These are phyloP conservation scores for Dysdera silvatica DNA, from an alignment of 1,140 invertebrate species.

Conservation along the genomic window DNA sequence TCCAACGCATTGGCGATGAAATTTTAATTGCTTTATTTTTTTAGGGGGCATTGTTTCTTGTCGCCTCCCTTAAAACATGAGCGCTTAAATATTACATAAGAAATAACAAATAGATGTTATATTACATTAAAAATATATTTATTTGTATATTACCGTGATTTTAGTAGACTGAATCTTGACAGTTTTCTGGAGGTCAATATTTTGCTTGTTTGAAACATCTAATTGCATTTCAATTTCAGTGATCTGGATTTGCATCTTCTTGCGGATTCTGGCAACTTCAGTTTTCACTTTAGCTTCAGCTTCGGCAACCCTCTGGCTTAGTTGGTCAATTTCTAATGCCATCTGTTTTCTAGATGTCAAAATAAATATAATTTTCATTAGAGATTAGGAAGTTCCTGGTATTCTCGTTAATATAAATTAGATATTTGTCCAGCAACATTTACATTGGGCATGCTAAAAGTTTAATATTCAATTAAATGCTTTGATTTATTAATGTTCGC, in stretches of 20 bases:
- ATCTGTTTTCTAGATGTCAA: slow-evolving; percentile 84
- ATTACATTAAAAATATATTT: neutral
- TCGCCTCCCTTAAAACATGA: no score
- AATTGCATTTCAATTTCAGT: slow-evolving; percentile 92
- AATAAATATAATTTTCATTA: no score
- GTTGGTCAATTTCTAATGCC: slow-evolving; percentile 92
- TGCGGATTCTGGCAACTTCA: slow-evolving; percentile 92
- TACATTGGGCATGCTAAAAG: no score
- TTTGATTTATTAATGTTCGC: no score
- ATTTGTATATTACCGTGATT: slow-evolving; percentile 51
- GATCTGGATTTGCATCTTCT: slow-evolving; percentile 95
- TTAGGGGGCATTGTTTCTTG: no score
- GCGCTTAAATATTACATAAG: no score
- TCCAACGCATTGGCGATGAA: no score
- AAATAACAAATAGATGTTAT: neutral
- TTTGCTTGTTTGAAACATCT: slow-evolving; percentile 92
- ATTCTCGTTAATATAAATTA: no score
- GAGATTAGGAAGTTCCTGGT: no score
- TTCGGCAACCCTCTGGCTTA: slow-evolving; percentile 87
- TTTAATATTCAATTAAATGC: no score
- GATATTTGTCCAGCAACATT: no score
- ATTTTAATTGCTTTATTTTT: no score
- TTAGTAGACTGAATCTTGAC: slow-evolving; percentile 93
- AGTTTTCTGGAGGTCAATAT: slow-evolving; percentile 92
- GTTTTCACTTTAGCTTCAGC: slow-evolving; percentile 91